Base-by-base conservation (phyloP, 2,113 vertebrate species). In the Proteles cristata region DNA sequence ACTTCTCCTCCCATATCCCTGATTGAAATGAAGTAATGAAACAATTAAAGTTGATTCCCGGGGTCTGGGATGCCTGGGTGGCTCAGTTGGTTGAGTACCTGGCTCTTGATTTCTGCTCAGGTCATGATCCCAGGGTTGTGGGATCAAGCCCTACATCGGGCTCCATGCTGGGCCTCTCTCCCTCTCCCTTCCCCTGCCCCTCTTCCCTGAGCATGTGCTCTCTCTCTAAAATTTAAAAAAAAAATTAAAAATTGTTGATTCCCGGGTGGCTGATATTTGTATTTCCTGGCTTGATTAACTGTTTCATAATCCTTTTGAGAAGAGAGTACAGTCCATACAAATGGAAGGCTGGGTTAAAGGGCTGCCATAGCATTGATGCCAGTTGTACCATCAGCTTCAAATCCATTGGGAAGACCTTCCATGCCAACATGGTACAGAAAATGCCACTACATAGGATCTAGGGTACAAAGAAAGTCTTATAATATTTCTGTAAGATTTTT, bases 401-500 rank as follows among this genome's bases (percentile, higher is more conserved):
- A 82, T 48, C 14, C 19, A 4, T 17, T 23, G 39, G 58, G 48
- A 71, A 61, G 65, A 17, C 12, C 65, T 82, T 19, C 48, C 4
- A 28, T 90, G 91, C 53, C 26, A 35, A 53, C 35, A 23, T n/a
- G 26, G 55, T 45, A 63, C 7, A 86, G 66, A 93, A 87, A 83
- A 33, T 61, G 39, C 35, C 61, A 31, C 31, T 25, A 45, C 14
- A 71, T 21, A 71, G 9, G 95, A 66, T 39, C 58, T 84, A 55
- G 69, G 19, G 4, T 87, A 39, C 69, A 26, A 61, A 95, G 31
- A 35, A 88, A 93, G 33, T 77, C 53, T 92, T 93, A 15, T 19
- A 28, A 92, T 88, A 55, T 92, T 94, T 81, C 53, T 71, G 43
- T 48, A 74, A 83, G 17, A 81, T 43, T 93, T 96, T 96, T 82